These are phyloP conservation scores for Helarctos malayanus DNA, from an alignment of 2,797 vertebrate genomes.

Conservation along the genomic window DNA sequence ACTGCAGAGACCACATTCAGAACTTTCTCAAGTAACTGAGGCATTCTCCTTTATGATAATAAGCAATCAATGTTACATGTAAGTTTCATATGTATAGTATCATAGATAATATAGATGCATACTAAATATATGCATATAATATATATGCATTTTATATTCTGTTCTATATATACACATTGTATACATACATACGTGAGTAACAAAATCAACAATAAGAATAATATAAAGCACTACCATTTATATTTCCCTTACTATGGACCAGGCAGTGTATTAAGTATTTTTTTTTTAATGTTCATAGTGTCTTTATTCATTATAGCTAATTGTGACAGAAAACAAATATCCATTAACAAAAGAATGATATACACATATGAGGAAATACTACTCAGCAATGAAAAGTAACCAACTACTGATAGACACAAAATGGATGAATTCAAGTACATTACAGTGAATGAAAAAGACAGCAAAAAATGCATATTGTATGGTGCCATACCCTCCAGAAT, in stretches of 20 bases:
- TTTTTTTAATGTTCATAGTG: not conserved
- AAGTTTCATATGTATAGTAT: not conserved
- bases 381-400: not conserved
- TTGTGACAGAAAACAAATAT: not conserved
- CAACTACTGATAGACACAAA: not conserved
- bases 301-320: not conserved
- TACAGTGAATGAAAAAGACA: not conserved
- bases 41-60: not conserved
- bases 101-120: not conserved
- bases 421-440: not conserved
- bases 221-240: not conserved
- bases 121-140: not conserved
- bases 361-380: not conserved
- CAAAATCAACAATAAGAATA: not conserved
- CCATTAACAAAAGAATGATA: not conserved
- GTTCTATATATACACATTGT: not conserved
- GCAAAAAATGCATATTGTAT: not conserved
- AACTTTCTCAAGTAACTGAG: not conserved
- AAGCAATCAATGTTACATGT: not conserved
- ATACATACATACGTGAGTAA: not conserved
- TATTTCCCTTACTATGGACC: not conserved
- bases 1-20: not conserved
- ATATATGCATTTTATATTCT: not conserved
- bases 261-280: not conserved
- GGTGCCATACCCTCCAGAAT: not conserved